phyloP scores from a whole-genome alignment of 2,888 invertebrate genomes.

The Patella caerulea region DNA sequence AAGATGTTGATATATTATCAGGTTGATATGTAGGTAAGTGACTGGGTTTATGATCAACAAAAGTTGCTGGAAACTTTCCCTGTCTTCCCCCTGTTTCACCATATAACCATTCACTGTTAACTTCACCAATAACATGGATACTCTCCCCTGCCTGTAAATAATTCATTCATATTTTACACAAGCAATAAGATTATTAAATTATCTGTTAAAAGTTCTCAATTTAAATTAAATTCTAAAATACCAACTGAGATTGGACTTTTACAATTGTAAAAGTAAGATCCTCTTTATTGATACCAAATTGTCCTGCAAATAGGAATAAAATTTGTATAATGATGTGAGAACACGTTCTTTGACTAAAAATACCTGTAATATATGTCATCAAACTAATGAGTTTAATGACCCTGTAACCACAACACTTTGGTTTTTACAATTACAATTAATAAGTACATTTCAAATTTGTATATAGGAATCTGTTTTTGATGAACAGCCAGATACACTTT shows the following conservation, averaged over 20 bases:
- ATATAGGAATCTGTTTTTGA: not conserved
- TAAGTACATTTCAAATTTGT: not conserved
- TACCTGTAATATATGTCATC: no score
- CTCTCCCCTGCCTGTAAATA: slow-evolving; percentile 54
- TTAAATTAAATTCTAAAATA: no score
- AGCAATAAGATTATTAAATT: no score
- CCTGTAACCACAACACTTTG: no score
- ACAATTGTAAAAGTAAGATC: not conserved
- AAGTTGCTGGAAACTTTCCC: slow-evolving; percentile 64
- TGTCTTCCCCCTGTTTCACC: slow-evolving; percentile 48
- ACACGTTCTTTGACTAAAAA: no score
- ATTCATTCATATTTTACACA: not conserved
- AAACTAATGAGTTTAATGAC: no score
- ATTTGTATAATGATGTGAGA: not conserved
- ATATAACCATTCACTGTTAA: slow-evolving; percentile 61
- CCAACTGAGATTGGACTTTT: no score
- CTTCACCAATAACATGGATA: slow-evolving; percentile 48
- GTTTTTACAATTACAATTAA: no score
- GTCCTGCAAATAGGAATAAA: not conserved
- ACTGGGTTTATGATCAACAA: slow-evolving; percentile 51
- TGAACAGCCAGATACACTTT: not conserved
- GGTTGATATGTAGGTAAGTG: slow-evolving; percentile 24
- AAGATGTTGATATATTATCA: not conserved
- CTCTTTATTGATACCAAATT: not conserved
- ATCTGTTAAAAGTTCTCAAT: no score